phyloP scores from a whole-genome alignment of 2,888 invertebrate species.

The Drosophila suboccidentalis region DNA sequence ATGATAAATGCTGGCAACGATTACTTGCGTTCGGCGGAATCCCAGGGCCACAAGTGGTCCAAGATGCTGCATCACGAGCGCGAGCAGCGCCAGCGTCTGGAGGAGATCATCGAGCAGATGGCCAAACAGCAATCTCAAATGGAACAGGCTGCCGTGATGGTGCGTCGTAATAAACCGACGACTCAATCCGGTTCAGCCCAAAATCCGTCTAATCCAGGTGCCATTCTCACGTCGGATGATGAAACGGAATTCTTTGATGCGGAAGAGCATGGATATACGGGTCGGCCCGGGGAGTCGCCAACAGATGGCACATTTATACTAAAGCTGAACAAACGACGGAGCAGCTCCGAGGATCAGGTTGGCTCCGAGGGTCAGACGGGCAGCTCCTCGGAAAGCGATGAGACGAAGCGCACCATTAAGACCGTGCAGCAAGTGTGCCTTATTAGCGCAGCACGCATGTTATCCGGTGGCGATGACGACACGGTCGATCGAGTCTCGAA shows the following conservation, averaged over 20 bases:
- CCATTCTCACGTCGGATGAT: slow-evolving; percentile 87
- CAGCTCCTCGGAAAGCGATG: slow-evolving; percentile 87
- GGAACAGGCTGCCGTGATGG: slow-evolving; percentile 92
- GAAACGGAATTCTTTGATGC: slow-evolving; percentile 92
- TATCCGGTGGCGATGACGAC: slow-evolving; percentile 83
- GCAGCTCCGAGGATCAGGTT: slow-evolving; percentile 74
- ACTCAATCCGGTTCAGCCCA: slow-evolving; percentile 23
- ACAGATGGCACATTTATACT: slow-evolving; percentile 87
- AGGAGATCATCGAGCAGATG: slow-evolving; percentile 98
- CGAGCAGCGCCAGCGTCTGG: slow-evolving; percentile 95
- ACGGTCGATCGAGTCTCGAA: slow-evolving; percentile 32
- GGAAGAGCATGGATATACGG: slow-evolving; percentile 86
- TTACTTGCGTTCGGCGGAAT: slow-evolving; percentile 95
- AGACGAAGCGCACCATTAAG: slow-evolving; percentile 65
- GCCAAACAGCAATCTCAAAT: slow-evolving; percentile 98
- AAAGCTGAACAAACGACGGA: slow-evolving; percentile 86
- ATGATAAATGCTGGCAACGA: slow-evolving; percentile 98
- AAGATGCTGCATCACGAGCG: slow-evolving; percentile 97
- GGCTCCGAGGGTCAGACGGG: slow-evolving; percentile 83
- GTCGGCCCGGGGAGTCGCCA: slow-evolving; percentile 57
- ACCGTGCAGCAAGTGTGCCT: slow-evolving; percentile 77
- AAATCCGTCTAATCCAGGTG: slow-evolving; percentile 52
- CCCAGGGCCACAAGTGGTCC: slow-evolving; percentile 96
- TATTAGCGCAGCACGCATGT: slow-evolving; percentile 70
- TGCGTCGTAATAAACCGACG: slow-evolving; percentile 75